Evolutionary conservation across 2,113 vertebrate genomes (phyloP).

Genomic region (Epinephelus fuscoguttatus): DNA sequence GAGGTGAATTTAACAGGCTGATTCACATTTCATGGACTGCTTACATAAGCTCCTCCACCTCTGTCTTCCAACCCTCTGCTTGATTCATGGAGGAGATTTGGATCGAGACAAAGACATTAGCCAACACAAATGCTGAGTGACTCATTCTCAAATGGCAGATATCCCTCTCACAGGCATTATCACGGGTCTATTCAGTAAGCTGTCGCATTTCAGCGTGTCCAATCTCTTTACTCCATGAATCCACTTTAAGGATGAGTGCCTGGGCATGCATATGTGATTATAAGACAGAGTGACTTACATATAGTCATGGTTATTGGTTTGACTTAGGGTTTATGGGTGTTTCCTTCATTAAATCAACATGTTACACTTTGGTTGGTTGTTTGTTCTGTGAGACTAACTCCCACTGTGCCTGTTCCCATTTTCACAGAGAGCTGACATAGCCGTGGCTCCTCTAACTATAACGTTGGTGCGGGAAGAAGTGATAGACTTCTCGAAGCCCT

Average conservation of each 20-base stretch:
- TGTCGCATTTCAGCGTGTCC: constrained; percentile 34
- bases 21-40: constrained; percentile 72
- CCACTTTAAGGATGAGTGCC: constrained; percentile 31
- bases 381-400: constrained; percentile 64
- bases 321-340: constrained; percentile 35
- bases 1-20: constrained; percentile 68
- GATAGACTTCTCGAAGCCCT: constrained; percentile 99
- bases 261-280: constrained; percentile 1
- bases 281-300: background rate
- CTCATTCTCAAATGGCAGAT: constrained; percentile 75
- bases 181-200: constrained; percentile 48
- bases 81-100: constrained; percentile 72
- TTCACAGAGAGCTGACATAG: constrained; percentile 99
- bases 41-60: constrained; percentile 73
- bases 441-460: constrained; percentile 98
- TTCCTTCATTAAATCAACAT: constrained; percentile 22
- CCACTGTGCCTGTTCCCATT: constrained; percentile 77
- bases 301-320: constrained; percentile 31
- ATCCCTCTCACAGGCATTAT: constrained; percentile 44
- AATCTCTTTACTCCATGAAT: constrained; percentile 42
- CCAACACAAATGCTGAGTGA: constrained; percentile 72
- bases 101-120: constrained; percentile 73
- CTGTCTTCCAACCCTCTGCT: constrained; percentile 62
- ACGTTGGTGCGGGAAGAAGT: constrained; percentile 98
- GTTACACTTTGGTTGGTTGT: constrained; percentile 29